These are phyloP conservation scores for Trinectes maculatus DNA, from an alignment of 2,113 vertebrate genomes.

Conservation along the genomic window DNA sequence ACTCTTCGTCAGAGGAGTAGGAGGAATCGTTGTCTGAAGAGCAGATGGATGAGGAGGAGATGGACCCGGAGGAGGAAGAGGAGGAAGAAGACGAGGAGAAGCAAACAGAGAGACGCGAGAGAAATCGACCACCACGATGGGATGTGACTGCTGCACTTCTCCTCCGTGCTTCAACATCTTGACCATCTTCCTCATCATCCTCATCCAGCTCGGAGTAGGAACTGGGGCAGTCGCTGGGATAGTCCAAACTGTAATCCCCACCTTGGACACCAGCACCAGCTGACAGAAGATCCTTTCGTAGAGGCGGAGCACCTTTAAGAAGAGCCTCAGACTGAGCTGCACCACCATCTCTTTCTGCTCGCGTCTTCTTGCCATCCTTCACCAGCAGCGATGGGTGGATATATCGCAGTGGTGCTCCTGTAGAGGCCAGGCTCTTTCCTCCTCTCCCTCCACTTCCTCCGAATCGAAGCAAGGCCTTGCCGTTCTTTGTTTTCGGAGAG, in stretches of 20 bases:
- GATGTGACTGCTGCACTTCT: conserved; percentile 41
- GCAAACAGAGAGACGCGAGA: conserved; percentile 89
- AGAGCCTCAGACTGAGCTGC: conserved; percentile 70
- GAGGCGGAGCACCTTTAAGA: conserved; percentile 80
- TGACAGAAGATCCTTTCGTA: conserved; percentile 82
- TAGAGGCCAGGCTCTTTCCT: conserved; percentile 68
- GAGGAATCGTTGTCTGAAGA: conserved; percentile 97
- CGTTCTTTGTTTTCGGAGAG: conserved; percentile 95
- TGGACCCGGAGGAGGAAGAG: conserved; percentile 91
- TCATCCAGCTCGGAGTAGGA: conserved; percentile 95
- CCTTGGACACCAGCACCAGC: conserved; percentile 67
- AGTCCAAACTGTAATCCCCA: conserved; percentile 87
- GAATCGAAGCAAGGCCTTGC: conserved; percentile 89
- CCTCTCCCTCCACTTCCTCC: conserved; percentile 84
- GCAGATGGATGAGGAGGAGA: conserved; percentile 95
- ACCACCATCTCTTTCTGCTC: conserved; percentile 65
- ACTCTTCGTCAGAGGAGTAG: conserved; percentile 94
- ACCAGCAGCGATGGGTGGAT: conserved; percentile 79
- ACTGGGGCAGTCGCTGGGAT: conserved; percentile 92
- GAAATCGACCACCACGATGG: conserved; percentile 84
- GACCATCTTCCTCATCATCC: conserved; percentile 87
- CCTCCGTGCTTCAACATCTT: conserved; percentile 70
- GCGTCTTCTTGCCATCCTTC: conserved; percentile 86
- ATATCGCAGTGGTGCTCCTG: conserved; percentile 76
- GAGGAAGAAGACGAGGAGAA: conserved; percentile 95